Evolutionary conservation across 2,888 invertebrate genomes (phyloP).

Genomic region (Cheilosia grossa): DNA sequence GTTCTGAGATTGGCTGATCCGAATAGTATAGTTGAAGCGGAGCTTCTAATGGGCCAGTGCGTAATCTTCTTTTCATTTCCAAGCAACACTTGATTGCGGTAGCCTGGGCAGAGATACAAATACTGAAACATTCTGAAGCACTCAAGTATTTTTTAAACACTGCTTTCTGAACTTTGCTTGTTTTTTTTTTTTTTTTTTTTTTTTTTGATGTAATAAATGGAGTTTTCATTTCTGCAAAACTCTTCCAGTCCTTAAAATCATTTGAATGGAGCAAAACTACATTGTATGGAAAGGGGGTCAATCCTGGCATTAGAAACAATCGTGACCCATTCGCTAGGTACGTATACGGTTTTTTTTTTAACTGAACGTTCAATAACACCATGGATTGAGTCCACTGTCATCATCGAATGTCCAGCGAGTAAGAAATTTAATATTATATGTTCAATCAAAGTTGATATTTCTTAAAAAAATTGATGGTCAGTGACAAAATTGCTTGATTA

Average conservation of each 20-base stretch:
- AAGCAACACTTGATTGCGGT: too few species aligned
- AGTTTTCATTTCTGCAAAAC: neutral
- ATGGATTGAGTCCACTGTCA: conserved; percentile 30
- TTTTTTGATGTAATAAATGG: too few species aligned
- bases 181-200: conserved; percentile 7
- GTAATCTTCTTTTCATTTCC: too few species aligned
- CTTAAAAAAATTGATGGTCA: neutral
- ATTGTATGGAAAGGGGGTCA: conserved; percentile 11
- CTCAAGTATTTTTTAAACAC: conserved; percentile 5
- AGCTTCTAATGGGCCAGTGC: too few species aligned
- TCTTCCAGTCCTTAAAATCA: conserved; percentile 20
- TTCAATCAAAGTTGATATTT: neutral
- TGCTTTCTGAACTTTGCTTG: conserved; percentile 12
- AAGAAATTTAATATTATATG: conserved; percentile 1
- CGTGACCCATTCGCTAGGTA: conserved; percentile 24
- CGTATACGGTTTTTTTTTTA: conserved; percentile 8
- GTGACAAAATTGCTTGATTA: conserved; percentile 11
- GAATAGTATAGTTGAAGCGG: too few species aligned
- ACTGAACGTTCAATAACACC: conserved; percentile 20
- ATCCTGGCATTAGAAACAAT: conserved; percentile 12
- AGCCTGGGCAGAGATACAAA: neutral
- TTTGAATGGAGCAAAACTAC: neutral
- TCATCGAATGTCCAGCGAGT: conserved; percentile 26
- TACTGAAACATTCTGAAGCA: conserved; percentile 6
- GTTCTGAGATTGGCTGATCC: too few species aligned